Evolutionary conservation across 2,888 invertebrate species (phyloP), one percentile per base, ranked within the genome.

Genomic region (Nomada goodeniana): DNA sequence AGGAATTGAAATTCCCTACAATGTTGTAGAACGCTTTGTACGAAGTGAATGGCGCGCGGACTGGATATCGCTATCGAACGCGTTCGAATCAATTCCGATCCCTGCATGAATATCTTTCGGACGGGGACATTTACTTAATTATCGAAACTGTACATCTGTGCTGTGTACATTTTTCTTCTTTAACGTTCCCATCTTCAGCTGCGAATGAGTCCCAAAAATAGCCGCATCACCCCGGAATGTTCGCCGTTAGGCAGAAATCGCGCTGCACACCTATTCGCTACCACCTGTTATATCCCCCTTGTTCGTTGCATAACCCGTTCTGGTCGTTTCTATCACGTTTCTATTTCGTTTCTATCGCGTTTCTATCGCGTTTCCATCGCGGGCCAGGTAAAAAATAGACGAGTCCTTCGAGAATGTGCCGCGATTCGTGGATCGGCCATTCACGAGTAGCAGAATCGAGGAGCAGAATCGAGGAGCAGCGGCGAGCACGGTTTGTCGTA

Each of bases 1-100:
- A 47, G 78, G 78, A 71, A 80, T 80, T 80, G 65, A 50, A 70
- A 77, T 80, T 80, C 70, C 70, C 53, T 64, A 67, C 70, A 55
- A 67, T 80, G 65, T 55, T 50, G 65, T 36, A 47, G 18, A 64
- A 36, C 63, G 52, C 59, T 65, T 65, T 61, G 52, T 18, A 4
- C 20, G 20, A 36, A 77, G 80, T 80, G 80, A 80, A 77, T 42
- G 78, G 79, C 59, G 52, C 44, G 57, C 36, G 26, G 23, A 15
- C 42, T 59, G 10, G 65, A 36, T 60, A 47, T 42, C n/a, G 57
- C 26, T 60, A 53, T 57, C 23, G 63, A 50, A 9, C 59, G 23
- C 20, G 36, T 47, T 55, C 63, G 23, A 9, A 18, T n/a, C 60
- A 50, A 50, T 44, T 11, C 44, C 10, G 2, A 20, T 13, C n/a